Base-by-base conservation (phyloP, 2,888 invertebrate genomes). In the Lithophane ornitopus region DNA sequence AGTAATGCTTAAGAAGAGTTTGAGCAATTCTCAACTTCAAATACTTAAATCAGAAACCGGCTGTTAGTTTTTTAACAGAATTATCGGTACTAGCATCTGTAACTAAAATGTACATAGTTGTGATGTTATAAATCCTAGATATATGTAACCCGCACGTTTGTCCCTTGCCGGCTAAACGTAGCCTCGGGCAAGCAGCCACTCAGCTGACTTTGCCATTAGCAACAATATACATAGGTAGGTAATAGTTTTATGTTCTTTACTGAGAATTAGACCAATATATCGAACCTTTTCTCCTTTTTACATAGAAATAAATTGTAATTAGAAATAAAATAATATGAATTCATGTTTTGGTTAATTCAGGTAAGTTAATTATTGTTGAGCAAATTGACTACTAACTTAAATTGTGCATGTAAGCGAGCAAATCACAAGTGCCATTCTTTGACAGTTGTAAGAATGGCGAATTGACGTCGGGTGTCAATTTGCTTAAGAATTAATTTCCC, bases 191-290 rank as follows among this genome's bases (percentile, higher is more conserved):
- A 62, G 68, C 65, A n/a, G 22, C 76, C 70, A 82, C 75, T 82
- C 70, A 41, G 67, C 78, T 80, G 85, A 87, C 85, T 78, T 85
- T 87, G 87, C 61, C 70, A 74, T 67, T 78, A 69, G 72, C 80
- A 62, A 69, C 65, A 74, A 44, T 61, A 70, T 70, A 61, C 52
- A 56, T 67, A n/a, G n/a, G n/a, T n/a, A n/a, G n/a, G n/a, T n/a
- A 74, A 41, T 67, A 56, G 11, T 66, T 72, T 61, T 65, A 71
- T 83, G 59, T 16, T 61, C 58, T 62, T 62, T 70, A 70, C 66
- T 49, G 26, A 78, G 78, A 73, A 82, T 70, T 70, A 70, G 34
- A 62, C 66, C 11, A 69, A 67, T 46, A 49, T 67, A 54, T 46
- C 28, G 58, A 44, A 39, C 9, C 0, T 2, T 59, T 52, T 63